Conservation (phyloP, 2,113 vertebrate genomes). For the Elachura formosa region DNA sequence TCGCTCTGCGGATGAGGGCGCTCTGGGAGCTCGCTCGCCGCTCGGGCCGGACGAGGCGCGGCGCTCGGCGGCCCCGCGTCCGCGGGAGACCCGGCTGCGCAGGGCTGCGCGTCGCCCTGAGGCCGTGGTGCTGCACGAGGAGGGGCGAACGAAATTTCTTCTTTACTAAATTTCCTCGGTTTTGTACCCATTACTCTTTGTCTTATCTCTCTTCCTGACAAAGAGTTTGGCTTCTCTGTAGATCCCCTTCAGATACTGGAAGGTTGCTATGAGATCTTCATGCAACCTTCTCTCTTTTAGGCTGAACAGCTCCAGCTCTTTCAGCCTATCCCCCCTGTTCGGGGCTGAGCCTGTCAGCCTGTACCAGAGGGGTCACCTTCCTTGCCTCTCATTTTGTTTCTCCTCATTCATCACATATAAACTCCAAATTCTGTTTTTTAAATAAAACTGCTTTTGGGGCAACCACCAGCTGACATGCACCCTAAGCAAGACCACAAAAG, state of each 20-base stretch:
- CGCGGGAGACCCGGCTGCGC: accelerated
- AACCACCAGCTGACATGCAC: accelerated
- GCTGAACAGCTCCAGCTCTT: not conserved
- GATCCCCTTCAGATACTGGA: not conserved
- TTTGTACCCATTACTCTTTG: not conserved
- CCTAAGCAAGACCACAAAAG: no score
- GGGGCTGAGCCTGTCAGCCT: accelerated
- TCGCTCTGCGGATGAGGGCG: not conserved
- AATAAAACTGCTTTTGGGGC: not conserved
- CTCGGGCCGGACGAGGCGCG: accelerated
- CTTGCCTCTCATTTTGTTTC: accelerated
- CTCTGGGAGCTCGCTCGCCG: not conserved
- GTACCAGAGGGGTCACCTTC: accelerated
- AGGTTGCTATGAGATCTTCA: not conserved
- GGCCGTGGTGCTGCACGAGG: accelerated
- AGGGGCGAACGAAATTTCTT: not conserved
- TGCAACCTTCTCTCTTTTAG: not conserved
- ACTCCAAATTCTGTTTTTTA: accelerated
- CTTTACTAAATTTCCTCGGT: not conserved
- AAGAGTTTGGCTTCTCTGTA: not conserved
- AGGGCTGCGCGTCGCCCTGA: accelerated
- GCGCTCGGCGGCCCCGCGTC: accelerated
- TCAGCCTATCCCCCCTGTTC: not conserved
- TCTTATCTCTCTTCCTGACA: not conserved
- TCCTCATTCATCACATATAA: accelerated